Percentiles rank a stretch among this genome's conserved stretches.
phyloP scores from a whole-genome alignment of 2,113 vertebrate species.

The Indicator indicator region DNA sequence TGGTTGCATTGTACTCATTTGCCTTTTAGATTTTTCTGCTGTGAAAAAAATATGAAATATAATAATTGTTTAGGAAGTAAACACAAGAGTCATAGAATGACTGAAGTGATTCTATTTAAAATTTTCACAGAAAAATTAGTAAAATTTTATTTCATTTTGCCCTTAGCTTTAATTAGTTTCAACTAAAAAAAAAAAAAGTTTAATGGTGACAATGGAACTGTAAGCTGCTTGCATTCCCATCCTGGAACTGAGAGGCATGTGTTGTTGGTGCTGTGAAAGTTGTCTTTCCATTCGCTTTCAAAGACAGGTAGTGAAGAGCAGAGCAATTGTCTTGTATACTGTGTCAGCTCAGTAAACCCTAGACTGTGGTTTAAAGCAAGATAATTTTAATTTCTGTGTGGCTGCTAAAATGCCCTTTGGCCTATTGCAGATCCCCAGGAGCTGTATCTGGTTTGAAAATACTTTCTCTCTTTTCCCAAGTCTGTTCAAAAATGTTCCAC shows the following conservation, averaged over 20 bases:
- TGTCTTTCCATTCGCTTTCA: not conserved
- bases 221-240: not conserved
- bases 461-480: not conserved
- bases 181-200: not conserved
- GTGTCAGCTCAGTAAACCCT: not conserved
- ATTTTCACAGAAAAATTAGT: not conserved
- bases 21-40: not conserved
- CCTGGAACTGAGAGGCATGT: rapidly evolving
- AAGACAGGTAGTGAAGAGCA: not conserved
- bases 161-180: not conserved
- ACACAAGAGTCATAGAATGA: not conserved
- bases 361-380: not conserved
- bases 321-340: rapidly evolving
- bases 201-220: not conserved
- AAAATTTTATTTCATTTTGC: not conserved
- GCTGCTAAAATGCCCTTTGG: not conserved
- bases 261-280: not conserved
- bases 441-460: not conserved
- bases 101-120: not conserved
- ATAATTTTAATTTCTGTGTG: not conserved
- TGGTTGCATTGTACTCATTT: not conserved
- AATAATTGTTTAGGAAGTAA: not conserved
- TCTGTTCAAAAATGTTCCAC: not conserved
- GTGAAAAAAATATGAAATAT: not conserved
- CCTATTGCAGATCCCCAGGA: too few species aligned